phyloP scores from a whole-genome alignment of 1,140 invertebrate species.

The Zaprionus inermis region DNA sequence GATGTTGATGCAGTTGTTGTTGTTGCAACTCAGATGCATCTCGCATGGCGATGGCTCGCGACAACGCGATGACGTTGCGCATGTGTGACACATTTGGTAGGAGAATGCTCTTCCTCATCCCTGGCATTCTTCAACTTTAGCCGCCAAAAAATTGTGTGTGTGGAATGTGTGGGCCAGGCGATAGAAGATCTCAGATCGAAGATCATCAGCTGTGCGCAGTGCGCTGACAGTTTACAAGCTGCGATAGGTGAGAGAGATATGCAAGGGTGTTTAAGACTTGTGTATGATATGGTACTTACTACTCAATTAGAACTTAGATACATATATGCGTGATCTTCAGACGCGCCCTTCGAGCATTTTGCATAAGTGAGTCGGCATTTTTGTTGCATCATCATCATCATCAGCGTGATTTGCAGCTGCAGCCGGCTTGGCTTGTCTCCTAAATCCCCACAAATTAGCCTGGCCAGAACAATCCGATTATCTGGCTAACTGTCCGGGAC shows the following conservation, averaged over 20 bases:
- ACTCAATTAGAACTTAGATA: too few relatives aligned
- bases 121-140: conserved; percentile 52
- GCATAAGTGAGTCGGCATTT: conserved; percentile 28
- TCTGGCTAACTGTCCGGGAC: conserved; percentile 51
- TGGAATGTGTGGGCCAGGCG: conserved; percentile 45
- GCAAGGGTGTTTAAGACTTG: neutral
- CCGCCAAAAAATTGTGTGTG: conserved; percentile 28
- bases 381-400: neutral
- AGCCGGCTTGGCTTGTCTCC: neutral
- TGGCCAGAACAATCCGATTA: conserved; percentile 70
- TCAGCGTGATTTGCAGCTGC: conserved; percentile 41
- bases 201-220: conserved; percentile 44
- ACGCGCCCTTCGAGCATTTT: conserved; percentile 21
- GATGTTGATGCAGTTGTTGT: conserved; percentile 27
- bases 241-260: conserved; percentile 30
- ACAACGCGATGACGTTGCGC: conserved; percentile 70
- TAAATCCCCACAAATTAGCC: conserved; percentile 74
- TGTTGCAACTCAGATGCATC: conserved; percentile 50
- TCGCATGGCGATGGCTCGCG: conserved; percentile 58
- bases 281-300: neutral
- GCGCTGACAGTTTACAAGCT: conserved; percentile 43
- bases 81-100: conserved; percentile 69
- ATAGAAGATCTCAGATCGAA: conserved; percentile 59
- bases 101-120: conserved; percentile 71
- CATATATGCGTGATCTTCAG: neutral